Evolutionary conservation across 2,797 vertebrate genomes (phyloP).

Genomic region (Acridotheres tristis): DNA sequence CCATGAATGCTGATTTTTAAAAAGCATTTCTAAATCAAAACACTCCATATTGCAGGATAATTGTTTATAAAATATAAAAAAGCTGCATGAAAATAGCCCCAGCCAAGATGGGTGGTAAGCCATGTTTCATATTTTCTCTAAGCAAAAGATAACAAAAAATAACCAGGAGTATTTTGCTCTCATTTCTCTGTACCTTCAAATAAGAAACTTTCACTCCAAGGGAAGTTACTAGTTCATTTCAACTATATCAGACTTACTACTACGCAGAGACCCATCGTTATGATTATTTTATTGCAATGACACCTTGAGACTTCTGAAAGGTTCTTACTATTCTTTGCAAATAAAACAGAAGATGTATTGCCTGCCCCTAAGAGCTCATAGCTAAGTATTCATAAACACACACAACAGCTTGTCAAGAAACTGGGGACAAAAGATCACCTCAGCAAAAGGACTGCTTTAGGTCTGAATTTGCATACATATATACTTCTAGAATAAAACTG

Average conservation of each 20-base stretch:
- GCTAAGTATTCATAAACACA: not conserved
- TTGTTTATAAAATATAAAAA: not conserved
- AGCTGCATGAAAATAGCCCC: not conserved
- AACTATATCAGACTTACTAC: not conserved
- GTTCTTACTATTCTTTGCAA: not conserved
- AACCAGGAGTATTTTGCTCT: not conserved
- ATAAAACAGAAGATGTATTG: not conserved
- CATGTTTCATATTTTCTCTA: not conserved
- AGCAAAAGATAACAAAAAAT: not conserved
- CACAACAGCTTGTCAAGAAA: not conserved
- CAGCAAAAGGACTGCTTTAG: not conserved
- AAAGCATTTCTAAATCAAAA: not conserved
- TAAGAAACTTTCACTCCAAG: not conserved
- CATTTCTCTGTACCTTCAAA: not conserved
- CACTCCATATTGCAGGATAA: not conserved
- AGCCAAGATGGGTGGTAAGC: not conserved
- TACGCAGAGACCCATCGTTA: not conserved
- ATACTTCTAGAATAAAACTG: not conserved
- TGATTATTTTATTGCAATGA: not conserved
- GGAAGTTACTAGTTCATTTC: not conserved
- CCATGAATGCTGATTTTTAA: constrained; percentile 27
- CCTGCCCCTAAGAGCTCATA: not conserved
- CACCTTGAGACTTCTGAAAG: not conserved
- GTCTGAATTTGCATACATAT: not conserved
- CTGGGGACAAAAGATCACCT: not conserved